A percentile compares a stretch with the other conserved stretches of the same genome.
phyloP scores from a whole-genome alignment of 2,797 vertebrate genomes.

The Dromococcyx pavoninus region DNA sequence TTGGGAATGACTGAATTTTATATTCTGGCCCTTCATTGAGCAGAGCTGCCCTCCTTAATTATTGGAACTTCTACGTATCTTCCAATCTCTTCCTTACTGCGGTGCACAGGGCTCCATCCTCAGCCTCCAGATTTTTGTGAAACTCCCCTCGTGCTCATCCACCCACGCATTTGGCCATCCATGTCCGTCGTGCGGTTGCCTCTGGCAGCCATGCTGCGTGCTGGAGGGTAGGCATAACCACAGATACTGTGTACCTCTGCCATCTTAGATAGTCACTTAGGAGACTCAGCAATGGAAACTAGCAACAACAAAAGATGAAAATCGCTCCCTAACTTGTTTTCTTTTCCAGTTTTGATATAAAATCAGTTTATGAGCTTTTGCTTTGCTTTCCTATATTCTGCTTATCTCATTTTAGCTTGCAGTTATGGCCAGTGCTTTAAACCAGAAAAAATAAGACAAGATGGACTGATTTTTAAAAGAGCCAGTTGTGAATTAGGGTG shows the following conservation, averaged over 20 bases:
- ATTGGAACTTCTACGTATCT: background rate
- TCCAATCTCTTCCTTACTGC: too few species aligned
- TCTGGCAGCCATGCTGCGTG: background rate
- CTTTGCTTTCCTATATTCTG: background rate
- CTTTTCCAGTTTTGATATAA: background rate
- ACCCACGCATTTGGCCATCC: background rate
- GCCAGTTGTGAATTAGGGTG: background rate
- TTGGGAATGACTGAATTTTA: background rate
- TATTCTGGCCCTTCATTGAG: background rate
- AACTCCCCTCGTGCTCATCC: background rate
- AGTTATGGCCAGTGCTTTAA: background rate
- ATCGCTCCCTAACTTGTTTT: background rate
- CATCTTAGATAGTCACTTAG: background rate
- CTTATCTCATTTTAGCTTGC: background rate
- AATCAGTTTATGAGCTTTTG: background rate
- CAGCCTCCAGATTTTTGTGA: background rate
- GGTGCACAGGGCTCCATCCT: background rate
- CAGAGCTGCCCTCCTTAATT: background rate
- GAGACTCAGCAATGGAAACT: background rate
- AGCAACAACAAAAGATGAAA: background rate
- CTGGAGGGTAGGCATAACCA: background rate
- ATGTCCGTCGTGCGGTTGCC: background rate
- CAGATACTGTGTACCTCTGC: background rate
- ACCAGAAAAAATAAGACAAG: background rate
- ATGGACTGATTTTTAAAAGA: background rate